Evolutionary conservation across 1,140 invertebrate species (phyloP), one percentile per base, ranked within the genome.

Genomic region (Zaprionus davidi): DNA sequence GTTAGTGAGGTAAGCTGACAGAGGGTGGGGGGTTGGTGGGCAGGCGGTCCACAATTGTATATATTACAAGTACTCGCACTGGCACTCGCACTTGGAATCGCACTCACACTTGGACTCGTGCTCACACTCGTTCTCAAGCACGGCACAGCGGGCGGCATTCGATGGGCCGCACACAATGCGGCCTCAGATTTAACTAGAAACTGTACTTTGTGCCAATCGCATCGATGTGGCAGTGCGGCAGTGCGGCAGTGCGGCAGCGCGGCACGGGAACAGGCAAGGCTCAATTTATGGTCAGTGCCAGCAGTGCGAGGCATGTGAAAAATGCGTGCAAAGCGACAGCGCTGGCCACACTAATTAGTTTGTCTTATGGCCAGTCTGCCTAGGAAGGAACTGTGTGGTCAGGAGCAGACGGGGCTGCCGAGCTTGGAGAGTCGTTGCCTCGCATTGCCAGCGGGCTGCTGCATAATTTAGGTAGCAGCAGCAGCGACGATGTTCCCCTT

Each of bases 401-500:
- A 64, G 26, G 41, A 69, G 17, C 58, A 71, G 72, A 58, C 72
- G 65, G 26, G 17, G 13, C 58, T 38, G 17, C 15, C 31, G 31
- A 67, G 46, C 67, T 56, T 57, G 63, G 20, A 28, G 17, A 41
- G 34, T 59, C 44, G 56, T 53, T 31, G 67, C 1, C 66, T 57
- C 22, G 41, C 41, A 73, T 63, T 57, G 70, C 75, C 75, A 67
- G 70, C 68, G 66, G 83, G 84, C 85, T 34, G 73, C 74, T 90
- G 84, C 81, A 88, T 88, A 88, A 88, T 90, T 88, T 84, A 88
- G 84, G 84, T 90, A 88, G 78, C 71, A 63, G 41, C 9, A 71
- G 46, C 59, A 65, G 44, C 57, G 15, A 44, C 46, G 46, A 9
- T 24, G 46, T 20, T 7, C 7, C 46, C 46, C 7, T 20, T 20